Percentiles rank a stretch among this genome's conserved stretches.
Conservation (phyloP, 2,113 vertebrate species). For the Elanus axillaris region DNA sequence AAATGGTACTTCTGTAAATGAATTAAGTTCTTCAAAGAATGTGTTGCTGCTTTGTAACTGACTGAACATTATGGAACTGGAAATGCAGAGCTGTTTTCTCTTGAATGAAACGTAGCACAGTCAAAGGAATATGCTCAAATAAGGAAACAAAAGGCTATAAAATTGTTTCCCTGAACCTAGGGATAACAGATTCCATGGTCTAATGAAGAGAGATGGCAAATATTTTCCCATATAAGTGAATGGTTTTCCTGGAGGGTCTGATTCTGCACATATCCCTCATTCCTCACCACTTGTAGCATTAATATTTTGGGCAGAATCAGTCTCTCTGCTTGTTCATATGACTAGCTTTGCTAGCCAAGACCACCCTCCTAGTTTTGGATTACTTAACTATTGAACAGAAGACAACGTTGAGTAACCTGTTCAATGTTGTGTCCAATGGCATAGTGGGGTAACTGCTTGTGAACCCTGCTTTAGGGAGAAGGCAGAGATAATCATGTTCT, state of each 20-base stretch:
- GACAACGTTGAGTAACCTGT: slow-evolving; percentile 50
- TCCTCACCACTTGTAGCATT: background rate
- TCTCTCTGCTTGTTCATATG: background rate
- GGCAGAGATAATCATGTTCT: slow-evolving; percentile 75
- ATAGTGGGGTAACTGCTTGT: slow-evolving; percentile 55
- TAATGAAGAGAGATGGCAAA: background rate
- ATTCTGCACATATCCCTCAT: background rate
- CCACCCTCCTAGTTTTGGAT: background rate
- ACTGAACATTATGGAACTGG: background rate
- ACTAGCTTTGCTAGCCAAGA: background rate
- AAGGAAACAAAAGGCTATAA: slow-evolving; percentile 41
- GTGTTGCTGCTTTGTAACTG: background rate
- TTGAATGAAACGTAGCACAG: background rate
- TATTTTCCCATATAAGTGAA: slow-evolving; percentile 31
- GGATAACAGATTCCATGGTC: background rate
- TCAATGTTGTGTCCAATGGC: slow-evolving; percentile 63
- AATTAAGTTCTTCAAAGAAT: background rate
- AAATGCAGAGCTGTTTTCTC: background rate
- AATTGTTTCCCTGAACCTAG: background rate
- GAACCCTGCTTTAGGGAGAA: slow-evolving; percentile 66
- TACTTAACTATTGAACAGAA: background rate
- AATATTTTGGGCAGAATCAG: background rate
- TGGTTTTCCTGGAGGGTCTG: background rate
- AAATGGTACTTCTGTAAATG: background rate
- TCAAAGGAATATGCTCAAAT: slow-evolving; percentile 32